Evolutionary conservation across 2,113 vertebrate species (phyloP).

Genomic region (Amia ocellicauda): DNA sequence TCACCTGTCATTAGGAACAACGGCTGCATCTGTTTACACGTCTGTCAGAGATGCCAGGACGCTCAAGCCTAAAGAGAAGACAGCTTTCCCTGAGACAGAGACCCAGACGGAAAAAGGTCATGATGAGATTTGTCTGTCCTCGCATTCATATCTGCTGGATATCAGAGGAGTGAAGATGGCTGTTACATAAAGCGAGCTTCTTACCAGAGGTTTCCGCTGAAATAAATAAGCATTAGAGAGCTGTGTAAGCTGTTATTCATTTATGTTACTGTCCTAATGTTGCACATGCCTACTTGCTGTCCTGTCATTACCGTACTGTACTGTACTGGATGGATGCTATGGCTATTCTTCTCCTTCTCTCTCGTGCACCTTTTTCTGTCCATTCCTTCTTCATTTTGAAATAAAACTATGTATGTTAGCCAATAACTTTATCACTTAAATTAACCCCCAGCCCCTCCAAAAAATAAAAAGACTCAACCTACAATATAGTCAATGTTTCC

Average conservation of each 20-base stretch:
- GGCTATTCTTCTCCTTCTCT: too few species aligned
- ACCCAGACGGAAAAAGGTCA: constrained; percentile 60
- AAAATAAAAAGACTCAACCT: constrained; percentile 22
- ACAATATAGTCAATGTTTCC: constrained; percentile 68
- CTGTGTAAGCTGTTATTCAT: background rate
- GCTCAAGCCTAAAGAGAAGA: constrained; percentile 49
- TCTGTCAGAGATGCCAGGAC: constrained; percentile 81
- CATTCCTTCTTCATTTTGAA: background rate
- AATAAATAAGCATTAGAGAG: constrained; percentile 8
- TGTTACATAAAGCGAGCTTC: constrained; percentile 19
- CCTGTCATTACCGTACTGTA: too few species aligned
- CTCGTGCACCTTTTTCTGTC: constrained; percentile 30
- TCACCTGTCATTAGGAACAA: constrained; percentile 96
- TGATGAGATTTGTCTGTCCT: constrained; percentile 26
- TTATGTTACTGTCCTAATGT: background rate
- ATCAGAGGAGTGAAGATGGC: constrained; percentile 5
- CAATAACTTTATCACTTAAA: too few species aligned
- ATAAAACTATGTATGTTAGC: too few species aligned
- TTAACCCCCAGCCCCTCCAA: too few species aligned
- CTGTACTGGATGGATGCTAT: too few species aligned
- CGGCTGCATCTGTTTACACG: constrained; percentile 86
- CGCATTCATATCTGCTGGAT: background rate
- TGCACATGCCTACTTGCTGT: background rate
- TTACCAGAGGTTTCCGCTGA: background rate
- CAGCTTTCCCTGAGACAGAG: constrained; percentile 48